Base-by-base conservation (phyloP, 2,113 vertebrate species). In the Mohoua ochrocephala region DNA sequence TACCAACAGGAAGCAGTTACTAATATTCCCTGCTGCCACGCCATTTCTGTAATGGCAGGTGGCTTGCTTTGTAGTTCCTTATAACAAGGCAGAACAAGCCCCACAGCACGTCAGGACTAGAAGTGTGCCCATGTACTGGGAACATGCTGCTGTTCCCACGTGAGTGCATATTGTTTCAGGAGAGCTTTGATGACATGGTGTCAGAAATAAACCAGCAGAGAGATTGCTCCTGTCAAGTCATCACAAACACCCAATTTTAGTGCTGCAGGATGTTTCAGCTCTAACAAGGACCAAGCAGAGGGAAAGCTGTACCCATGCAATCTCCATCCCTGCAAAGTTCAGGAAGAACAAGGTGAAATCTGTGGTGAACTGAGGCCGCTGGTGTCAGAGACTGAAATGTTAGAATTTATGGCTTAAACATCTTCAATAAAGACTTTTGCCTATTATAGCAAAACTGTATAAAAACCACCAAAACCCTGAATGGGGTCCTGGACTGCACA, bases 141-240 rank as follows among this genome's bases (percentile, higher is more conserved):
- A 83, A 80, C 71, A 50, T 1, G 6, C 68, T 54, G 92, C 78
- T 95, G 95, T 17, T 91, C 89, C 94, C 95, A 87, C 33, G 39
- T 50, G 87, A 94, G 64, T 18, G 59, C 15, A 3, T 27, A 68
- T 69, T 91, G 91, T 95, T 95, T 88, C 85, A 82, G 75, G 84
- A 94, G 76, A 90, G 84, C 44, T 90, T 78, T 91, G 95, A 94
- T 92, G 95, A 90, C 82, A 74, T 9, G 71, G 82, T 91, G 90
- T 86, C 93, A 95, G 87, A 95, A 93, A 95, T 63, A 87, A 96
- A 93, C 60, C 86, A 86, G 84, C 69, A 83, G 60, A 82, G 78
- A 90, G 76, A 93, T 50, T 87, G 92, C 41, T 84, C 47, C 70
- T 75, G 89, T 83, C 92, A 92, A 80, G 79, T 61, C n/a, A 95